Evolutionary conservation across 2,888 invertebrate genomes (phyloP).

Genomic region (Baccha elongata): DNA sequence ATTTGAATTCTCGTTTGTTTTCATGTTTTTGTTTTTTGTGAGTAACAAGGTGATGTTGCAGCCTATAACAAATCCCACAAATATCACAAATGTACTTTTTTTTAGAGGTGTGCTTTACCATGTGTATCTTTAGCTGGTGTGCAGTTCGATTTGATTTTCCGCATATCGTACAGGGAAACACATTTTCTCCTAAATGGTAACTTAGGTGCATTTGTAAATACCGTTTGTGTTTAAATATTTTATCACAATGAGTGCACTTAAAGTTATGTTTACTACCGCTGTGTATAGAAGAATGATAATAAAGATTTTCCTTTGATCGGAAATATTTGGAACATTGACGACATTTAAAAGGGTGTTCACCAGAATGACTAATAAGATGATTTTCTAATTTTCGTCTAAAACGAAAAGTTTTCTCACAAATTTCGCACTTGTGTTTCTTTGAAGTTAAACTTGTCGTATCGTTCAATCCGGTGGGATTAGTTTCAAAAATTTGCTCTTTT

Average conservation of each 20-base stretch:
- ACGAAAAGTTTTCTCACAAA: conserved; percentile 36
- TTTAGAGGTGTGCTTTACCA: conserved; percentile 36
- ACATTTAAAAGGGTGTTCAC: conserved; percentile 39
- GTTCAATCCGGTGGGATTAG: no score
- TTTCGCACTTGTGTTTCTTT: conserved; percentile 19
- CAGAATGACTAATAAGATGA: conserved; percentile 18
- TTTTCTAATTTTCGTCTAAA: conserved; percentile 28
- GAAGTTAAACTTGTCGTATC: not conserved
- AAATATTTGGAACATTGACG: conserved; percentile 48
- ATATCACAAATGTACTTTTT: conserved; percentile 53
- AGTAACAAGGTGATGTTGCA: conserved; percentile 44
- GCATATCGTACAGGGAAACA: conserved; percentile 40
- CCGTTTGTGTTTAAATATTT: conserved; percentile 39
- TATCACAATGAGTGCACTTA: conserved; percentile 48
- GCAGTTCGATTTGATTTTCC: conserved; percentile 49
- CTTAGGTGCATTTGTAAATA: conserved; percentile 55
- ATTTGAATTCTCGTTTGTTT: conserved; percentile 77
- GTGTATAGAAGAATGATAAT: conserved; percentile 44
- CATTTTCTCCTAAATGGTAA: conserved; percentile 33
- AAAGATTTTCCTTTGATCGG: conserved; percentile 45
- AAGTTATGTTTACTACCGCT: not conserved
- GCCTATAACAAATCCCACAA: conserved; percentile 48
- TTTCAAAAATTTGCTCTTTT: not conserved
- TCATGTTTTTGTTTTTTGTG: conserved; percentile 75
- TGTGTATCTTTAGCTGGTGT: conserved; percentile 50